phyloP scores from a whole-genome alignment of 2,888 invertebrate genomes.

The Drosophila subquinaria region DNA sequence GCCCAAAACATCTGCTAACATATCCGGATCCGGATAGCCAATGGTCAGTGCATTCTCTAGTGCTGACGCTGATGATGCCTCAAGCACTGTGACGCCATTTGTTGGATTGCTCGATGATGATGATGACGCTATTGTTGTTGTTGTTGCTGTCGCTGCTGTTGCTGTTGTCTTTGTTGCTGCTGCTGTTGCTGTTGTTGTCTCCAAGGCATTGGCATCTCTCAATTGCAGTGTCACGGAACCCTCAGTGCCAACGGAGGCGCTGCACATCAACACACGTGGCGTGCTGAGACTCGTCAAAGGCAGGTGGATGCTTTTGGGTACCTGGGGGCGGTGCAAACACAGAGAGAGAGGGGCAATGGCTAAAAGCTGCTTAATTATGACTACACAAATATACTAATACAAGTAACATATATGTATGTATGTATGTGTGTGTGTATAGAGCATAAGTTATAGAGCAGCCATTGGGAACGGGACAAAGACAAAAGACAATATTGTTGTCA shows the following conservation, averaged over 20 bases:
- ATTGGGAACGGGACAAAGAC: conserved; percentile 11
- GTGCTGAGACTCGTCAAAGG: conserved; percentile 84
- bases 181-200: conserved; percentile 28
- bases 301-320: conserved; percentile 85
- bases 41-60: conserved; percentile 88
- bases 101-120: conserved; percentile 28
- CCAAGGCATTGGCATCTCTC: conserved; percentile 81
- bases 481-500: conserved; percentile 8
- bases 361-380: conserved; percentile 51
- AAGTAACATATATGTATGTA: not conserved
- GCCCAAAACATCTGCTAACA: conserved; percentile 90
- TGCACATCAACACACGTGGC: conserved; percentile 84
- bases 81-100: conserved; percentile 58
- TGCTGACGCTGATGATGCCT: conserved; percentile 60
- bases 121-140: conserved; percentile 27
- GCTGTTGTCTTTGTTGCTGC: conserved; percentile 8
- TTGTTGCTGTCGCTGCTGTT: conserved; percentile 14
- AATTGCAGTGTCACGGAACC: conserved; percentile 85
- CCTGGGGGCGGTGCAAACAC: conserved; percentile 68
- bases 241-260: conserved; percentile 86
- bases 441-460: conserved; percentile 9
- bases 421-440: conserved; percentile 8
- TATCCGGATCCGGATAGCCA: conserved; percentile 91
- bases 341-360: conserved; percentile 28
- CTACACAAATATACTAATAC: conserved; percentile 34